Conservation (phyloP, 2,888 invertebrate genomes). For the Maniola hyperantus region DNA sequence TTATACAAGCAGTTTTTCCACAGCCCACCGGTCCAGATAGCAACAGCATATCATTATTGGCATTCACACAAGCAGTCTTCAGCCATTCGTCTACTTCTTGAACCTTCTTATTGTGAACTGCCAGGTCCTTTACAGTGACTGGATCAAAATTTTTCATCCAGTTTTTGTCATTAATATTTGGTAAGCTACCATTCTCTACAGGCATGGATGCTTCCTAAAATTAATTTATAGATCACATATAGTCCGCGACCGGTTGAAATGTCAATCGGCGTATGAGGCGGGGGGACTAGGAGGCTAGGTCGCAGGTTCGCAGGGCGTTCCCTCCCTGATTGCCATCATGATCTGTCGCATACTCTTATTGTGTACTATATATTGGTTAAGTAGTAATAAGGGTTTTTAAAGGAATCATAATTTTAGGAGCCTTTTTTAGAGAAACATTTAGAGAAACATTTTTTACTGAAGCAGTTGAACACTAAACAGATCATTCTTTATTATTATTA, state of each 20-base stretch:
- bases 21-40: slow-evolving; percentile 92
- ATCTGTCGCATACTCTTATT: too few relatives aligned
- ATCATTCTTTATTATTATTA: too few relatives aligned
- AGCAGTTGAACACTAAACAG: too few relatives aligned
- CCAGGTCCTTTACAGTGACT: slow-evolving; percentile 83
- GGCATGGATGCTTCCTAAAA: slow-evolving; percentile 16
- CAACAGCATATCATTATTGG: slow-evolving; percentile 82
- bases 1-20: slow-evolving; percentile 90
- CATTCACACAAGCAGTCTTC: slow-evolving; percentile 55
- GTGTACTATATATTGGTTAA: too few relatives aligned
- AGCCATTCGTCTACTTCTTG: slow-evolving; percentile 89
- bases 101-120: slow-evolving; percentile 89
- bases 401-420: background rate
- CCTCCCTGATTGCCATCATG: too few relatives aligned
- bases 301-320: too few relatives aligned
- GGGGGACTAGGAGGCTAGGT: too few relatives aligned
- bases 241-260: too few relatives aligned
- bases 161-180: slow-evolving; percentile 56
- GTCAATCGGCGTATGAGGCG: too few relatives aligned
- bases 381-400: background rate
- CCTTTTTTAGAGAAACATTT: too few relatives aligned
- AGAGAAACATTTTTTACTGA: too few relatives aligned
- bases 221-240: background rate
- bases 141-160: slow-evolving; percentile 86
- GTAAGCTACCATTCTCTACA: slow-evolving; percentile 12